These are phyloP conservation scores for Tamandua tetradactyla DNA, from an alignment of 2,797 vertebrate genomes.

Conservation along the genomic window DNA sequence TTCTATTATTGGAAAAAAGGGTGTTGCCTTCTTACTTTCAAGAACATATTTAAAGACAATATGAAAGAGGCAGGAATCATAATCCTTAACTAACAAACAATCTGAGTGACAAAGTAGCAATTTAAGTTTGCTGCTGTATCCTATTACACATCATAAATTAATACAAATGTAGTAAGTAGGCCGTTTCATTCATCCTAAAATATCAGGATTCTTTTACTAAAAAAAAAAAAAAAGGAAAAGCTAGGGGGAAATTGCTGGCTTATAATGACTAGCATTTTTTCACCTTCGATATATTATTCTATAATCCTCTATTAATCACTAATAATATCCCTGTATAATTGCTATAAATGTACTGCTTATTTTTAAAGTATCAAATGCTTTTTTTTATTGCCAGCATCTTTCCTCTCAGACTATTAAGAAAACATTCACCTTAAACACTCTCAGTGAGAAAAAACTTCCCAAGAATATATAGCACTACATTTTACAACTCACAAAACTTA, in stretches of 20 bases:
- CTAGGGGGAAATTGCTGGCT: neutral
- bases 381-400: slow-evolving; percentile 61
- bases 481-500: slow-evolving; percentile 71
- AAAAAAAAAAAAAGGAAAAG: neutral
- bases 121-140: neutral
- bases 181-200: slow-evolving; percentile 35
- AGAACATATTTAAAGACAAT: neutral
- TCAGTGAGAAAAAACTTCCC: neutral
- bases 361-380: slow-evolving; percentile 59
- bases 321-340: slow-evolving; percentile 36
- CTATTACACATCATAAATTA: slow-evolving; percentile 5
- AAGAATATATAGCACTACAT: slow-evolving; percentile 59
- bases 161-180: neutral
- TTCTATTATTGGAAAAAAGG: neutral
- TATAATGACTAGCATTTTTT: slow-evolving; percentile 42
- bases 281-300: slow-evolving; percentile 41
- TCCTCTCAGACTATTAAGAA: slow-evolving; percentile 58
- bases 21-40: neutral
- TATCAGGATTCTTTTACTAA: neutral
- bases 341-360: slow-evolving; percentile 44
- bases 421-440: slow-evolving; percentile 63
- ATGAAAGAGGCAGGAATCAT: neutral
- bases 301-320: slow-evolving; percentile 58
- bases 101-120: slow-evolving; percentile 35
- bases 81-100: slow-evolving; percentile 38